These are phyloP conservation scores for Ceratotherium simum DNA, from an alignment of 2,113 vertebrate species.

Conservation along the genomic window DNA sequence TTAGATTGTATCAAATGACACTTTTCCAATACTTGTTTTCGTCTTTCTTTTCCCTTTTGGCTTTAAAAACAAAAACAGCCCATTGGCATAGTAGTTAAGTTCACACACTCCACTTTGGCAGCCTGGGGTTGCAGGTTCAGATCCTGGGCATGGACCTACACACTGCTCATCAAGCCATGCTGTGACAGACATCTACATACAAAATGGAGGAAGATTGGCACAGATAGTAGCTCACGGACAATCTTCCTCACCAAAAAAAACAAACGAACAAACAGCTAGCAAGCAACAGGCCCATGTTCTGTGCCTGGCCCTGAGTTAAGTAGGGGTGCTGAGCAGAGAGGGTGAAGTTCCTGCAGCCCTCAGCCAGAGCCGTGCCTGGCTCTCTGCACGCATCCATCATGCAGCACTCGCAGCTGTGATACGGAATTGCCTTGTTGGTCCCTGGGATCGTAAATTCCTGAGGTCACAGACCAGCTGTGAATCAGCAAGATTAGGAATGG, in stretches of 20 bases:
- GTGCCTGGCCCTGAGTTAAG: neutral
- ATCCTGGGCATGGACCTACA: too few relatives aligned
- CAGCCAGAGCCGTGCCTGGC: fast-evolving
- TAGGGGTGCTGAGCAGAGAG: neutral
- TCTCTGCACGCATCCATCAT: neutral
- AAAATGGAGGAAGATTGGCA: too few relatives aligned
- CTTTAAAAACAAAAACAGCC: conserved; percentile 9
- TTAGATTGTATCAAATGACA: neutral
- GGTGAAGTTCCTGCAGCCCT: neutral
- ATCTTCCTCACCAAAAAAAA: too few relatives aligned
- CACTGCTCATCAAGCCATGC: too few relatives aligned
- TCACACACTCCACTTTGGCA: too few relatives aligned
- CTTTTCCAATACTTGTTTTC: neutral
- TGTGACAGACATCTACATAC: too few relatives aligned
- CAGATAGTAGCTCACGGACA: too few relatives aligned
- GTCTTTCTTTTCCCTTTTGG: neutral
- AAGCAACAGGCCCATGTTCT: neutral
- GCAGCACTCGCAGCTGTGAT: neutral
- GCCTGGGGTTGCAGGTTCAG: too few relatives aligned
- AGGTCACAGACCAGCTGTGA: neutral
- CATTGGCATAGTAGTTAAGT: too few relatives aligned
- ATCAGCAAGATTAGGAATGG: neutral
- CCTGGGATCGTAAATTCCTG: neutral
- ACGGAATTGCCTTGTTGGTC: neutral
- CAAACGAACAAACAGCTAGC: neutral